Evolutionary conservation across 2,888 invertebrate species (phyloP), one percentile per base, ranked within the genome.

Genomic region (Sussaba pulchella): DNA sequence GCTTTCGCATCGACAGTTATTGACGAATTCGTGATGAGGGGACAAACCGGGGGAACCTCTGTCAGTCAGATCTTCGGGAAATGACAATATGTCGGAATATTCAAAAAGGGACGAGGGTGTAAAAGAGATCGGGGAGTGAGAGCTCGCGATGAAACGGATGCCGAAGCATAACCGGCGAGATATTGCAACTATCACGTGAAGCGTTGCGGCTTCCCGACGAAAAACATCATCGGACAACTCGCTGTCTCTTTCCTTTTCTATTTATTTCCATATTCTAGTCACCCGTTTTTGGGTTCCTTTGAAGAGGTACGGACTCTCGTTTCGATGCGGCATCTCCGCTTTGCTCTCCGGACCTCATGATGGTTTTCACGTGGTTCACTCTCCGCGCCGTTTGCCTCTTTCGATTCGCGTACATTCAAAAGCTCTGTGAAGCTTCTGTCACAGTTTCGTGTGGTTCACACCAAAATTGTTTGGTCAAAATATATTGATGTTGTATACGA

Each of bases 41-140:
- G 61, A 12, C 47, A 61, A 26, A 8, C 14, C 2, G 31, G 31
- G 31, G 36, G 21, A 31, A 17, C n/a, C 26, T 26, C 36, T 66
- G 54, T 71, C 71, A 71, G 43, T 80, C 66, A 75, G 61, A 43
- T 75, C 43, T 75, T 67, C 36, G 71, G 43, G 39, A 78, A 63
- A 78, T 78, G 79, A 80, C 75, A 80, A 80, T 76, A 76, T 50
- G 61, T 72, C 61, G 71, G 52, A 50, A 70, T 70, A 75, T 14
- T 47, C 59, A 71, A 52, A 31, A 47, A 54, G 26, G 67, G 39
- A 26, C 39, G 66, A n/a, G 41, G 45, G 52, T 41, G 24, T 41
- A 67, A 66, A 70, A 50, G 66, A 19, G 71, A 80, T 43, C 26
- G 41, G 21, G 45, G 19, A 50, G 19, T n/a, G 52, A 19, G 69